phyloP scores from a whole-genome alignment of 2,113 vertebrate species.

The Urocolius indicus region DNA sequence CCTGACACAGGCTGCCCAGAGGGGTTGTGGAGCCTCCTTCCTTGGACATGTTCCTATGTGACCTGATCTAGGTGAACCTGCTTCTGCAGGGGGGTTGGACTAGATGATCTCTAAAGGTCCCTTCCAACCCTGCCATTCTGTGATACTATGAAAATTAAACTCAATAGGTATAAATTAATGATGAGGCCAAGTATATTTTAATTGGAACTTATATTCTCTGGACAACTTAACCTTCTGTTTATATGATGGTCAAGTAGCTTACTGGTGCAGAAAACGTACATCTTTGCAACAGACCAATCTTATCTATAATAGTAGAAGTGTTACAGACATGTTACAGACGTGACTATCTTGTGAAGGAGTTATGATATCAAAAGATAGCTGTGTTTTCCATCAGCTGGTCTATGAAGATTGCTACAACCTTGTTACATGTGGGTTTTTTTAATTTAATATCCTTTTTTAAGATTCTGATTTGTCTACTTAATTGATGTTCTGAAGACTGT shows the following conservation, averaged over 20 bases:
- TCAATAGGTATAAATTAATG: not conserved
- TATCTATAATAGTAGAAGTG: not conserved
- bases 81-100: too few relatives aligned
- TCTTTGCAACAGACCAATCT: not conserved
- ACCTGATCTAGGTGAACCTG: too few relatives aligned
- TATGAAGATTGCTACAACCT: rapidly evolving
- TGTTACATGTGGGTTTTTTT: not conserved
- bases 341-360: not conserved
- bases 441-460: not conserved
- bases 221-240: not conserved
- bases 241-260: not conserved
- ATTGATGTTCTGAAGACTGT: not conserved
- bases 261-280: not conserved
- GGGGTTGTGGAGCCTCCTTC: too few relatives aligned
- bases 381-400: not conserved
- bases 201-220: not conserved
- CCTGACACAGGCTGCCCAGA: too few relatives aligned
- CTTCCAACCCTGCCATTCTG: too few relatives aligned
- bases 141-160: too few relatives aligned
- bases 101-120: too few relatives aligned
- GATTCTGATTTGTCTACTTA: not conserved
- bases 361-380: not conserved
- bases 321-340: not conserved
- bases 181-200: not conserved
- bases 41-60: too few relatives aligned